Conservation (phyloP, 2,888 invertebrate species). For the Patella caerulea region DNA sequence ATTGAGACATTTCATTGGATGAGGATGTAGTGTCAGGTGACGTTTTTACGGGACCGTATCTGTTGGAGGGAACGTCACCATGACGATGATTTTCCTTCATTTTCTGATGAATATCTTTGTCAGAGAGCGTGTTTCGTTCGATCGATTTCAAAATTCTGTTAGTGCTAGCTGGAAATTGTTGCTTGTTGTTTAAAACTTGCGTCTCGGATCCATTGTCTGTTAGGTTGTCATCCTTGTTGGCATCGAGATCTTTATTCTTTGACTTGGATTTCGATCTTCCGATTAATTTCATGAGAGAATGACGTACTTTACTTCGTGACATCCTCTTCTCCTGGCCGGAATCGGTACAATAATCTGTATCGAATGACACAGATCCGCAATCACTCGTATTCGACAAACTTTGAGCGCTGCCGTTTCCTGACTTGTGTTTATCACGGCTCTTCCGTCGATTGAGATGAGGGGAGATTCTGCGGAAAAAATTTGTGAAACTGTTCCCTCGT, state of each 20-base stretch:
- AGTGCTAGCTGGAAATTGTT: conserved; percentile 29
- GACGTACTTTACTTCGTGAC: conserved; percentile 53
- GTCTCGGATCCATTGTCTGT: conserved; percentile 19
- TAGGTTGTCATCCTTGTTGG: conserved; percentile 11
- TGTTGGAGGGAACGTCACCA: neutral
- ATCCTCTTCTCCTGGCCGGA: conserved; percentile 44
- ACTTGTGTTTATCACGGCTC: conserved; percentile 41
- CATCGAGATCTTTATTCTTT: conserved; percentile 26
- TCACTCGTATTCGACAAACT: conserved; percentile 47
- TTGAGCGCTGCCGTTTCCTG: conserved; percentile 52
- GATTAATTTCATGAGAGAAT: conserved; percentile 58
- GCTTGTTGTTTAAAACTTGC: conserved; percentile 18
- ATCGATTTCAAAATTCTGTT: conserved; percentile 57
- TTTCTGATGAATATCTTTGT: conserved; percentile 59
- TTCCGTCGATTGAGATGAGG: conserved; percentile 51
- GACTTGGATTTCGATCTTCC: conserved; percentile 46
- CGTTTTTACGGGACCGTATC: neutral
- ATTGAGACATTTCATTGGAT: conserved; percentile 9
- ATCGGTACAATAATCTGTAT: conserved; percentile 30
- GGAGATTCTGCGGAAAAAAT: conserved; percentile 63
- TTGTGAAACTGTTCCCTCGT: conserved; percentile 62
- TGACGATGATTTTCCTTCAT: conserved; percentile 58
- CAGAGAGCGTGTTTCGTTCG: conserved; percentile 52
- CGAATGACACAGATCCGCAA: conserved; percentile 25
- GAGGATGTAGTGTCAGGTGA: neutral